Base-by-base conservation (phyloP, 2,113 vertebrate species). In the Bufo bufo region DNA sequence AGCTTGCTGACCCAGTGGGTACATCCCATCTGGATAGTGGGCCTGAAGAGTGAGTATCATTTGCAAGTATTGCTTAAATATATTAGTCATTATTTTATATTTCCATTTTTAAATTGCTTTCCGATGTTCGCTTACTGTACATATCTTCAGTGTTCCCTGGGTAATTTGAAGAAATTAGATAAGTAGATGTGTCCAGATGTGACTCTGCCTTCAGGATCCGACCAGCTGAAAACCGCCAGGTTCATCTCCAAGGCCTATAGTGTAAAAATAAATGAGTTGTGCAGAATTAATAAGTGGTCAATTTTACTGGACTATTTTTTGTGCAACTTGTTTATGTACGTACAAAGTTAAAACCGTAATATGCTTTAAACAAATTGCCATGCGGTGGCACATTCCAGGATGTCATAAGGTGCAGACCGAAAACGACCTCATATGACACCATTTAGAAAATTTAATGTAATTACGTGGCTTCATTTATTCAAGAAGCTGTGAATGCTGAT, bases 21-120 rank as follows among this genome's bases (percentile, higher is more conserved):
- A 75, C 87, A 77, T 88, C 87, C 87, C 87, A 88, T 88, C 87
- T 88, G 87, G 87, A 84, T 77, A 54, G 80, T 56, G 80, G 80
- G 50, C 81, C 54, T 47, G 75, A 84, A 63, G 45, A 81, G 52
- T 52, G 59, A 78, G 58, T 56, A 84, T 78, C 59, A 45, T 78
- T 84, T 84, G 79, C 72, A 84, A 89, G 82, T 77, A 65, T 77
- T 9, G 61, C 54, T 89, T 89, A 84, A 84, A 89, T 89, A 84
- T 89, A 77, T 89, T 89, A 84, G 77, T 89, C 61, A 69, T 89
- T 89, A 84, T 84, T 77, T 83, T 54, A 78, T 78, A 89, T 89
- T 89, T 89, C 87, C 87, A 89, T 89, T 84, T 89, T 74, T 77
- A 89, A 89, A 89, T 89, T 89, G 82, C 81, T 89, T 89, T 89